Evolutionary conservation across 2,797 vertebrate species (phyloP).

Genomic region (Acipenser transmontanus): DNA sequence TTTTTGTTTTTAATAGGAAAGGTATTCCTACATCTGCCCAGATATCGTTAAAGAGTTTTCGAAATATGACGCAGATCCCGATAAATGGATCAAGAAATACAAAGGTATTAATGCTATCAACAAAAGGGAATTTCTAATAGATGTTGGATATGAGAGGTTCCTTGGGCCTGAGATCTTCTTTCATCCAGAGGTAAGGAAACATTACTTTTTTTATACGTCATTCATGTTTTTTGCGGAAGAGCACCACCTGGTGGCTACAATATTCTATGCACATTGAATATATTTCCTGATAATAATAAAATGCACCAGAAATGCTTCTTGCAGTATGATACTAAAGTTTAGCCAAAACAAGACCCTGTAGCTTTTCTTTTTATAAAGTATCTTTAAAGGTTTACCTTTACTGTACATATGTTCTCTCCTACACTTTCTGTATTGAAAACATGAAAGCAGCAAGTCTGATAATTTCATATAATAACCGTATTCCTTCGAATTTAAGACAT

Average conservation of each 20-base stretch:
- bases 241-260: conserved; percentile 58
- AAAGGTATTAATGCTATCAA: conserved; percentile 70
- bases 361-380: conserved; percentile 33
- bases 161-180: conserved; percentile 88
- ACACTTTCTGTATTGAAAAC: too few relatives aligned
- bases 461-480: too few relatives aligned
- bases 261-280: conserved; percentile 37
- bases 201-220: not conserved
- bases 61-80: conserved; percentile 71
- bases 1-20: conserved; percentile 49
- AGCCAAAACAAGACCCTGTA: too few relatives aligned
- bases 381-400: too few relatives aligned
- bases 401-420: too few relatives aligned
- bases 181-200: conserved; percentile 68
- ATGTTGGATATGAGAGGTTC: conserved; percentile 81
- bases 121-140: conserved; percentile 68
- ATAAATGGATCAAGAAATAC: conserved; percentile 77
- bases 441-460: too few relatives aligned
- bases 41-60: conserved; percentile 78
- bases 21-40: conserved; percentile 71
- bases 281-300: too few relatives aligned
- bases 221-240: conserved; percentile 46
- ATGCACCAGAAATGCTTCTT: too few relatives aligned
- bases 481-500: too few relatives aligned
- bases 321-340: too few relatives aligned